A percentile compares a stretch with the other conserved stretches of the same genome.
These are phyloP conservation scores for Lamellibrachia satsuma DNA, from an alignment of 2,888 invertebrate species.

Conservation along the genomic window DNA sequence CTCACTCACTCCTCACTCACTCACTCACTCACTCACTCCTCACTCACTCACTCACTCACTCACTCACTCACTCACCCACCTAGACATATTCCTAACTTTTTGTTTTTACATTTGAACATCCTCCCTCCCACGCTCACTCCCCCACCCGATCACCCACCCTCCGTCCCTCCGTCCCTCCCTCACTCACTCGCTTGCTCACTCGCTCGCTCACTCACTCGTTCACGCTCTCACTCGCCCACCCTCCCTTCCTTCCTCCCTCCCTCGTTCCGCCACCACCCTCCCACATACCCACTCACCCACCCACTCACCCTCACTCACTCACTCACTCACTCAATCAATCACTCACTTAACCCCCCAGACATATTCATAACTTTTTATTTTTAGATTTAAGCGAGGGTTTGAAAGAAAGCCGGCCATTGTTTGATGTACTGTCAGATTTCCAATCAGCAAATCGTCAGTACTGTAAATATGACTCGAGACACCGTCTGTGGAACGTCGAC, in stretches of 20 bases:
- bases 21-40: too few species aligned
- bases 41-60: background rate
- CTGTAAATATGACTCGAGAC: background rate
- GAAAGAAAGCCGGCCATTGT: background rate
- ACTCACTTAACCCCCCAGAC: background rate
- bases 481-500: background rate
- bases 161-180: too few species aligned
- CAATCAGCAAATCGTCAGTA: background rate
- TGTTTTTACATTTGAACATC: background rate
- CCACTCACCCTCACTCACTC: constrained; percentile 9
- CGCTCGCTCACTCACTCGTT: background rate
- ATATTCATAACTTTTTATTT: background rate
- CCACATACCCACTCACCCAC: background rate
- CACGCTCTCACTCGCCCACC: constrained; percentile 13
- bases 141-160: too few species aligned
- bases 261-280: too few species aligned
- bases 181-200: too few species aligned
- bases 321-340: constrained; percentile 14
- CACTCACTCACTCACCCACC: constrained; percentile 17
- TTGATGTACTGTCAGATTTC: background rate
- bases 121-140: too few species aligned
- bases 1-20: too few species aligned
- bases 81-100: background rate
- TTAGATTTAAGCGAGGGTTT: background rate
- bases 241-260: background rate